These are phyloP conservation scores for Lycaena phlaeas DNA, from an alignment of 2,888 invertebrate genomes.

Conservation along the genomic window DNA sequence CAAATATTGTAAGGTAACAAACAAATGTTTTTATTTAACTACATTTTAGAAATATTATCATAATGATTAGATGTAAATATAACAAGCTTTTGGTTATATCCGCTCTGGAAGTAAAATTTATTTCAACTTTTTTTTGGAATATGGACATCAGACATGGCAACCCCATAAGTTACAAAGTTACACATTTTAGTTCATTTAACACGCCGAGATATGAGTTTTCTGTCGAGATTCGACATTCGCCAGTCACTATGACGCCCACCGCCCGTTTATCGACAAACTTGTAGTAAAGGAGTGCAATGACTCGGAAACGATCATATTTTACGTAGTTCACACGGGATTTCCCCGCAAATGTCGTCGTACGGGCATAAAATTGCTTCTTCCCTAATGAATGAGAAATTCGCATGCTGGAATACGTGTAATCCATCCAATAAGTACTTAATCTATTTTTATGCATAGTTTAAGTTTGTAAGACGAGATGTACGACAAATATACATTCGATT, in stretches of 20 bases:
- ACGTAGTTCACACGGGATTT: slow-evolving; percentile 13
- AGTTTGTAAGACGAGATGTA: no score
- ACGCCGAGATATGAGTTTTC: slow-evolving; percentile 26
- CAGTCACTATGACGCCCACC: slow-evolving; percentile 44
- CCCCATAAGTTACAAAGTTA: slow-evolving; percentile 19
- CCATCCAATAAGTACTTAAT: no score
- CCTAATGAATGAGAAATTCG: slow-evolving; percentile 7
- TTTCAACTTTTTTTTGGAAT: no score
- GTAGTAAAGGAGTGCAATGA: slow-evolving; percentile 52
- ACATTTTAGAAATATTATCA: no score
- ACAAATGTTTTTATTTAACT: no score
- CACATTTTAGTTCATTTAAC: slow-evolving; percentile 31
- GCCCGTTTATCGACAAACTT: slow-evolving; percentile 49
- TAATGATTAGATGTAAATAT: no score
- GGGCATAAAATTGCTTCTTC: slow-evolving; percentile 2
- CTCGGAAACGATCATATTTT: slow-evolving; percentile 35
- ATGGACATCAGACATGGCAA: neutral
- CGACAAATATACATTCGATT: no score
- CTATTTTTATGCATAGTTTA: no score
- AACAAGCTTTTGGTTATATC: no score
- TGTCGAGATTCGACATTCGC: slow-evolving; percentile 28
- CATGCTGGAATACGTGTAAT: no score
- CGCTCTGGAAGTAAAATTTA: no score
- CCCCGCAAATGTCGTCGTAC: neutral
- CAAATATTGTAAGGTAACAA: no score